Evolutionary conservation across 2,797 vertebrate species (phyloP), one percentile per base, ranked within the genome.

Genomic region (Mareca strepera): DNA sequence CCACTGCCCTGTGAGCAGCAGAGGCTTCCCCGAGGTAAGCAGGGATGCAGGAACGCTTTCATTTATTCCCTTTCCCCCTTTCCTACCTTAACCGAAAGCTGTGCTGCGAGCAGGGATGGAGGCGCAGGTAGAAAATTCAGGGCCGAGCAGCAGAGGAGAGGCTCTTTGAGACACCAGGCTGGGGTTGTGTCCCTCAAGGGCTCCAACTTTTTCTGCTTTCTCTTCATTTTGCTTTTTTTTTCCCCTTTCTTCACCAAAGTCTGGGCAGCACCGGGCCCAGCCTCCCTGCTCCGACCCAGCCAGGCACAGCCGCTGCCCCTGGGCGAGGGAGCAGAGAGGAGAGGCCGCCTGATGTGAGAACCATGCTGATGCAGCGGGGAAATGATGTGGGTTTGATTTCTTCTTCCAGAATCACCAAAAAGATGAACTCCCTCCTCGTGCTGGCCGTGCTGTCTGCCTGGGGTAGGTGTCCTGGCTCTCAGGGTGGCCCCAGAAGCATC

Each of bases 91-190:
- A 28, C 9, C 50, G n/a, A 50, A 43, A 79, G 41, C 77, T 7
- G 1, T 0, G 0, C 7, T 5, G 22, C 20, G 11, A 44, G 62
- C 0, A 0, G 9, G 64, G 60, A 59, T 29, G 0, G 0, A 68
- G 28, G 39, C 28, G 50, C 21, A 0, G 6, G 52, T 35, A 1
- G 2, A 55, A 33, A 26, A 68, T 60, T 43, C 43, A n/a, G 69
- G 39, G 37, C 37, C 4, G 37, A 63, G 37, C 37, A 67, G 1
- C 14, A 55, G n/a, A 58, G 74, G 41, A 64, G 39, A n/a, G 10
- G 58, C n/a, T 67, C 1, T 41, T n/a, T 13, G 41, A 53, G 50
- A 17, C 1, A 1, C 22, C 86, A 90, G 33, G 28, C 35, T 37
- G 41, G 1, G 58, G 44, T 1, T 17, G 17, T 43, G 85, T 31